Conservation (phyloP, 2,797 vertebrate genomes). For the Siniperca obscura region DNA sequence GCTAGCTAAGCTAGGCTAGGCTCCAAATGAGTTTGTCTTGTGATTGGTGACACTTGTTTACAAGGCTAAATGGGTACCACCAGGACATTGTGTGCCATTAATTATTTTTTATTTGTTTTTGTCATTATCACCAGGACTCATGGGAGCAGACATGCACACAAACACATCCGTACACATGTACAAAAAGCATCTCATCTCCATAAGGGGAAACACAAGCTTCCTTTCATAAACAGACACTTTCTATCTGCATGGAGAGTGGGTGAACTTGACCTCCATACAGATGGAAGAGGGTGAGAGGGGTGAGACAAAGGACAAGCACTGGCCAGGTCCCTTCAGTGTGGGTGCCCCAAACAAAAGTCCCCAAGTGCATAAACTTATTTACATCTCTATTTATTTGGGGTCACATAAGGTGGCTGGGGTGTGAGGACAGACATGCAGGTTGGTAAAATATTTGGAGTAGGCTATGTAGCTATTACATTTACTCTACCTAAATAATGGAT, state of each 20-base stretch:
- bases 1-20: background rate
- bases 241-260: background rate
- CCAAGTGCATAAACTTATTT: constrained; percentile 81
- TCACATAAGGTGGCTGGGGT: constrained; percentile 22
- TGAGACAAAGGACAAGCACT: constrained; percentile 61
- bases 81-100: constrained; percentile 18
- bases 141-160: constrained; percentile 35
- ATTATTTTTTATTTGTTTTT: constrained; percentile 37
- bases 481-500: no score
- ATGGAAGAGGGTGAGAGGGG: background rate
- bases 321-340: constrained; percentile 62
- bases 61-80: constrained; percentile 28
- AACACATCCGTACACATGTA: constrained; percentile 17
- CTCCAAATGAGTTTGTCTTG: constrained; percentile 23
- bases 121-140: constrained; percentile 27
- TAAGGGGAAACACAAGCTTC: constrained; percentile 25
- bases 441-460: no score
- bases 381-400: constrained; percentile 78
- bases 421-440: constrained; percentile 23
- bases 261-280: constrained; percentile 23
- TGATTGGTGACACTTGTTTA: constrained; percentile 40
- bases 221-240: constrained; percentile 42
- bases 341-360: constrained; percentile 77
- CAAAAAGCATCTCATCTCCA: constrained; percentile 36
- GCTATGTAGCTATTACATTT: no score